Percentiles rank a stretch among this genome's conserved stretches.
Evolutionary conservation across 2,888 invertebrate species (phyloP).

Genomic region (Metallyticus violacea): DNA sequence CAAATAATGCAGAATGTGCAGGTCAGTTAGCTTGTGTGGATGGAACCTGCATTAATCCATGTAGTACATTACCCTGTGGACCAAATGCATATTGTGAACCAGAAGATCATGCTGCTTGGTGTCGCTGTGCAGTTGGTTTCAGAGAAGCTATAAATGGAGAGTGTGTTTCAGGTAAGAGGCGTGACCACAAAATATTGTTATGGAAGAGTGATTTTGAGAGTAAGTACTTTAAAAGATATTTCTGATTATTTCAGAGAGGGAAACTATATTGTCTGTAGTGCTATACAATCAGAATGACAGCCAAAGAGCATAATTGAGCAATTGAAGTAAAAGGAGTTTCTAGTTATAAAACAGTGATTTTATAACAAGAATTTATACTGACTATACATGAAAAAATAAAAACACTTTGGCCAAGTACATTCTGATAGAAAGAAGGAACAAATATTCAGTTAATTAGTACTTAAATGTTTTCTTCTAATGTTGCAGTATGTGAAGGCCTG

Average conservation of each 20-base stretch:
- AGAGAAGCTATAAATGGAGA: conserved; percentile 74
- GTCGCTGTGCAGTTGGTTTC: conserved; percentile 80
- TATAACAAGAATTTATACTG: too few species aligned
- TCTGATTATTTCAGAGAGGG: too few species aligned
- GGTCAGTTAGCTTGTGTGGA: conserved; percentile 75
- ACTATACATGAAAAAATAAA: too few species aligned
- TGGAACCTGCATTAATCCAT: conserved; percentile 78
- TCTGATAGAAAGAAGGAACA: not conserved
- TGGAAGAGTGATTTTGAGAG: not conserved
- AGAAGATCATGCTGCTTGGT: conserved; percentile 85
- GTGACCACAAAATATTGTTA: not conserved
- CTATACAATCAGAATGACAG: too few species aligned
- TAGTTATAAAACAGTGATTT: not conserved
- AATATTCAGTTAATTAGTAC: too few species aligned
- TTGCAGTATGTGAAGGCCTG: conserved; percentile 68
- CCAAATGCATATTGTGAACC: conserved; percentile 83
- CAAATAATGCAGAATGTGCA: conserved; percentile 72
- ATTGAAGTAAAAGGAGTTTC: too few species aligned
- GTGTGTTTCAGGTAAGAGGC: conserved; percentile 72
- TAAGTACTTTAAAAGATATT: not conserved
- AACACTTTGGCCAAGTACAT: too few species aligned
- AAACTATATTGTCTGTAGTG: too few species aligned
- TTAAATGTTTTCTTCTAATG: not conserved
- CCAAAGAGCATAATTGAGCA: too few species aligned
- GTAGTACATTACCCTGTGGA: conserved; percentile 74